phyloP scores from a whole-genome alignment of 2,888 invertebrate species.

The Ypsolopha sequella region DNA sequence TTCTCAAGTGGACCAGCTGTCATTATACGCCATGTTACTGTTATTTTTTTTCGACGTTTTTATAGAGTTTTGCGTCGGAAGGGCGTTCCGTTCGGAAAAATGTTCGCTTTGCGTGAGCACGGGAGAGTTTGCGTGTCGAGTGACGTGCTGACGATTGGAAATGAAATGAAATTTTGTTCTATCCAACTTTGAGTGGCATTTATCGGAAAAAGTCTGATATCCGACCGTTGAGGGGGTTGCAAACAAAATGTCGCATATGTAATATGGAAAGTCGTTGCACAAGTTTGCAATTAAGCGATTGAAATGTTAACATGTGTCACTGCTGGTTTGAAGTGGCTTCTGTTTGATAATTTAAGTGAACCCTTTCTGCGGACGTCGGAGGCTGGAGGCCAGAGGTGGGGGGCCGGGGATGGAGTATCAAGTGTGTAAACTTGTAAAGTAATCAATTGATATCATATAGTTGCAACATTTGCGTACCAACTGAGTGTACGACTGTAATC shows the following conservation, averaged over 20 bases:
- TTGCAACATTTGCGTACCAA: no score
- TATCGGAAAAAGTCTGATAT: conserved; percentile 13
- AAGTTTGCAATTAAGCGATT: conserved; percentile 19
- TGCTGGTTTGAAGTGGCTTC: conserved; percentile 62
- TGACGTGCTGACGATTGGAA: conserved; percentile 53
- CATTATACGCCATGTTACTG: conserved; percentile 72
- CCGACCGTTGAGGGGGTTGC: background rate
- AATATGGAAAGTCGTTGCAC: conserved; percentile 15
- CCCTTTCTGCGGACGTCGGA: conserved; percentile 26
- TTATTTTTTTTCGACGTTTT: conserved; percentile 68
- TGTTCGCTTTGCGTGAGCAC: conserved; percentile 69
- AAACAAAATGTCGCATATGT: conserved; percentile 14
- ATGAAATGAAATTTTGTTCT: conserved; percentile 50
- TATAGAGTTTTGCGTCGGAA: conserved; percentile 66
- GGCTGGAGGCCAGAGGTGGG: no score
- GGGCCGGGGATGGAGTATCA: no score
- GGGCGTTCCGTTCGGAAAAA: conserved; percentile 68
- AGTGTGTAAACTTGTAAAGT: conserved; percentile 5
- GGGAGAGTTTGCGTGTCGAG: conserved; percentile 60
- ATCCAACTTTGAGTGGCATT: conserved; percentile 32
- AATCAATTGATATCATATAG: no score
- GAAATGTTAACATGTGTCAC: conserved; percentile 63
- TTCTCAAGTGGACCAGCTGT: conserved; percentile 73
- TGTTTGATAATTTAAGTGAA: conserved; percentile 54
- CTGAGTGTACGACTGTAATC: no score